phyloP scores from a whole-genome alignment of 2,888 invertebrate species.

The Charanyca ferruginea region DNA sequence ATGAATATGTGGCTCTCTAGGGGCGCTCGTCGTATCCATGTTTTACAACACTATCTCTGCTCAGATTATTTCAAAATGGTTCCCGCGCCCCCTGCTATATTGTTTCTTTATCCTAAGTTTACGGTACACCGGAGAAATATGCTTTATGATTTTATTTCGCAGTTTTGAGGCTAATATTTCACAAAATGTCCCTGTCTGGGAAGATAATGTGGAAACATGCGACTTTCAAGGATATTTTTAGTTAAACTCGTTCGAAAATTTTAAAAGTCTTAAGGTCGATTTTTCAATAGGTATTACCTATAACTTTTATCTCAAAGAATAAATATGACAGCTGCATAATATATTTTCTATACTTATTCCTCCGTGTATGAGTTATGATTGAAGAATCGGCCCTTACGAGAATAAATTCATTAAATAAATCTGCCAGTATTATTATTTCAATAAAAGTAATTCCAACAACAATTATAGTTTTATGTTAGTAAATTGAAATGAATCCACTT shows the following conservation, averaged over 20 bases:
- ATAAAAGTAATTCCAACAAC: too few species aligned
- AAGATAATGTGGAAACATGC: conserved; percentile 2
- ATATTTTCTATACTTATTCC: not conserved
- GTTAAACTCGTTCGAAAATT: not conserved
- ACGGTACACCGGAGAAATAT: conserved; percentile 56
- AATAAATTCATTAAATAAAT: too few species aligned
- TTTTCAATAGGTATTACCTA: not conserved
- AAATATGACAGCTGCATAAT: not conserved
- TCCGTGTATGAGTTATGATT: not conserved
- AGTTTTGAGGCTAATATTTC: conserved; percentile 31
- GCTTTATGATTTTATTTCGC: conserved; percentile 49
- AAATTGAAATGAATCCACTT: not conserved
- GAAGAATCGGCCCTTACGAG: not conserved
- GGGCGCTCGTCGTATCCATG: conserved; percentile 51
- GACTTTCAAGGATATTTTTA: not conserved
- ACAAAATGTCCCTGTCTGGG: conserved; percentile 12
- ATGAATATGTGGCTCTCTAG: conserved; percentile 52
- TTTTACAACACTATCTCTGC: conserved; percentile 61
- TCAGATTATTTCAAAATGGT: conserved; percentile 61
- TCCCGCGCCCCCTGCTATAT: conserved; percentile 27
- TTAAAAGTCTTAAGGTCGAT: not conserved
- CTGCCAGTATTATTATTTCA: too few species aligned
- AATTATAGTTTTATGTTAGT: not conserved
- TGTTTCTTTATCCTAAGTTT: conserved; percentile 61
- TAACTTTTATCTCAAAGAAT: not conserved